Base-by-base conservation (phyloP, 2,888 invertebrate species). In the Oxyscelio sp. region DNA sequence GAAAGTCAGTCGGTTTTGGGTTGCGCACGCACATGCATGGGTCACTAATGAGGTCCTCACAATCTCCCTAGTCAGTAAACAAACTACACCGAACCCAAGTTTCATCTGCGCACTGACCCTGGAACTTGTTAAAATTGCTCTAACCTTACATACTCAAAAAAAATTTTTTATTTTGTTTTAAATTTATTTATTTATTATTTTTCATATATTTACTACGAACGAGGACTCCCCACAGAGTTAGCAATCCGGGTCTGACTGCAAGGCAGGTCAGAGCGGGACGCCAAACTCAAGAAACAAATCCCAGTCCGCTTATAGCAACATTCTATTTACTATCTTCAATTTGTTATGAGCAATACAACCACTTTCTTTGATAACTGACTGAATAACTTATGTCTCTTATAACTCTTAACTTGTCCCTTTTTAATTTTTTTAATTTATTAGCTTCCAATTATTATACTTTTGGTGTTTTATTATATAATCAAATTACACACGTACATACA, bases 11-110 rank as follows among this genome's bases (percentile, higher is more conserved):
- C 73, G 82, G 85, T 74, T 84, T 85, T 83, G 82, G 79, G 81
- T 83, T 83, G 83, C 75, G 78, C 85, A 84, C 48, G 87, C 71
- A 75, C 77, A 85, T 78, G 75, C 45, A 59, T 78, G 85, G 78
- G 83, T 80, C 85, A 65, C 65, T 22, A 27, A 45, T 56, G 34
- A 45, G 24, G 65, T 63, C 54, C 65, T 66, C 66, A 13, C 34
- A 63, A 58, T 17, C 13, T 70, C 77, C 63, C 78, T 79, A 83
- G 85, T 75, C 83, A 83, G 70, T 85, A 71, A 71, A 59, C 68
- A 70, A 68, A 83, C 21, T 77, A 50, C 50, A 59, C 68, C 17
- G 59, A 61, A 66, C 66, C 66, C 77, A 77, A 78, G 77, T 66
- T 68, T 68, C 61, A 27, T 68, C 45, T 43, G 45, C 59, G 21